Conservation (phyloP, 2,113 vertebrate species). For the Odontesthes bonariensis region DNA sequence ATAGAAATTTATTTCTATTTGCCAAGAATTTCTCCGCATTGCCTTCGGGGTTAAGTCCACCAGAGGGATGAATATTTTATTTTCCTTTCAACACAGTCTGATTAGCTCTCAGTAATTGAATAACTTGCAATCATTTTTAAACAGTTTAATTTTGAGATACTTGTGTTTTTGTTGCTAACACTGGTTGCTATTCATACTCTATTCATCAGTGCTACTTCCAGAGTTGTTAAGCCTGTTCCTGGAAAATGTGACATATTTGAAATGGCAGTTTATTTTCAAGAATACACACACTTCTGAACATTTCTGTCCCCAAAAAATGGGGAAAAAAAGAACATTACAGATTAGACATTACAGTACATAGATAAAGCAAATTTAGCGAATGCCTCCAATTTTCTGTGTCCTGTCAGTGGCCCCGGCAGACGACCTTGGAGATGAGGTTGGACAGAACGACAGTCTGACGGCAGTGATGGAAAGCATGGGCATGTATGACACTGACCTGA, state of each 20-base stretch:
- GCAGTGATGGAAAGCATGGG: constrained; percentile 85
- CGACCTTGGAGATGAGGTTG: constrained; percentile 55
- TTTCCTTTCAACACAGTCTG: constrained; percentile 21
- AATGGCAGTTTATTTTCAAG: background rate
- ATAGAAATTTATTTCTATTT: background rate
- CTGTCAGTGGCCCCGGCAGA: constrained; percentile 47
- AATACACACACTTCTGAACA: background rate
- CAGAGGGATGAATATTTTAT: constrained; percentile 17
- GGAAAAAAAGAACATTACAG: background rate
- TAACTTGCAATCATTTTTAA: constrained; percentile 10
- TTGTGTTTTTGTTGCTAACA: background rate
- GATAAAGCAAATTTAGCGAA: background rate
- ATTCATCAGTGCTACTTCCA: background rate
- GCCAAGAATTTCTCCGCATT: background rate
- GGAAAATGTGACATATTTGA: background rate
- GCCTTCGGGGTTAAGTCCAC: background rate
- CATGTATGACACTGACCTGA: constrained; percentile 87
- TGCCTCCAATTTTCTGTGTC: background rate
- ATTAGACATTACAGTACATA: no score
- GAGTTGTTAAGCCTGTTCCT: background rate
- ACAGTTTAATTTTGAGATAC: background rate
- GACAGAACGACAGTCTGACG: constrained; percentile 77
- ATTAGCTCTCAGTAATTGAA: constrained; percentile 21
- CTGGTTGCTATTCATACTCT: background rate
- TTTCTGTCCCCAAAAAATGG: no score